phyloP scores from a whole-genome alignment of 2,888 invertebrate genomes.

The Drosophila anceps region DNA sequence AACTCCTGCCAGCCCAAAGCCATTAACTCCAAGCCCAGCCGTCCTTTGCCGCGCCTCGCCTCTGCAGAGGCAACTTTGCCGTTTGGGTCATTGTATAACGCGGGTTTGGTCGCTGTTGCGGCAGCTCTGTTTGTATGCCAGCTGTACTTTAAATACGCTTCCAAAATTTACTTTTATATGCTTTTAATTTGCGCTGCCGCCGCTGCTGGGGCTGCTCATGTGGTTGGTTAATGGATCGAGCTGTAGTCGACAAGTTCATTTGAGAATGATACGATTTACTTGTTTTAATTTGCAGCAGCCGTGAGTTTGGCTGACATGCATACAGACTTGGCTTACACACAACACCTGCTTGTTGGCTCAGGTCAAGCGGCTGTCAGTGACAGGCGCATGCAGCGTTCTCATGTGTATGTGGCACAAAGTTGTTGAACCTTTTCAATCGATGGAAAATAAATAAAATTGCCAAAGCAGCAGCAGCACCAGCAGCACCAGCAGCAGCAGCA shows the following conservation, averaged over 20 bases:
- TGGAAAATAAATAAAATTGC: slow-evolving; percentile 9
- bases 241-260: slow-evolving; percentile 59
- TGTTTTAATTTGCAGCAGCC: slow-evolving; percentile 19
- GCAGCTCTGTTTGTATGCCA: slow-evolving; percentile 20
- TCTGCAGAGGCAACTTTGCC: slow-evolving; percentile 5
- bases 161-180: slow-evolving; percentile 78
- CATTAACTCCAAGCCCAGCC: slow-evolving; percentile 9
- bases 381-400: slow-evolving; percentile 27
- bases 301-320: neutral
- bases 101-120: slow-evolving; percentile 16
- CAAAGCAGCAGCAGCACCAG: slow-evolving; percentile 12
- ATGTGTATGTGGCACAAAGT: slow-evolving; percentile 65
- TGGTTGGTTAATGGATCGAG: slow-evolving; percentile 20
- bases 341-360: slow-evolving; percentile 21
- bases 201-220: slow-evolving; percentile 8
- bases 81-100: slow-evolving; percentile 53
- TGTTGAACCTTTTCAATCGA: slow-evolving; percentile 65
- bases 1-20: slow-evolving; percentile 10
- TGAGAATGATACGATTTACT: slow-evolving; percentile 40
- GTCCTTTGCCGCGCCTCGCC: neutral
- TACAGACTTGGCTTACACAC: neutral
- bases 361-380: slow-evolving; percentile 49
- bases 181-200: slow-evolving; percentile 71
- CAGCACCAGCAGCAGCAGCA: slow-evolving; percentile 12
- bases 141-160: slow-evolving; percentile 68